phyloP scores from a whole-genome alignment of 2,888 invertebrate genomes.

The Agrotis segetum region DNA sequence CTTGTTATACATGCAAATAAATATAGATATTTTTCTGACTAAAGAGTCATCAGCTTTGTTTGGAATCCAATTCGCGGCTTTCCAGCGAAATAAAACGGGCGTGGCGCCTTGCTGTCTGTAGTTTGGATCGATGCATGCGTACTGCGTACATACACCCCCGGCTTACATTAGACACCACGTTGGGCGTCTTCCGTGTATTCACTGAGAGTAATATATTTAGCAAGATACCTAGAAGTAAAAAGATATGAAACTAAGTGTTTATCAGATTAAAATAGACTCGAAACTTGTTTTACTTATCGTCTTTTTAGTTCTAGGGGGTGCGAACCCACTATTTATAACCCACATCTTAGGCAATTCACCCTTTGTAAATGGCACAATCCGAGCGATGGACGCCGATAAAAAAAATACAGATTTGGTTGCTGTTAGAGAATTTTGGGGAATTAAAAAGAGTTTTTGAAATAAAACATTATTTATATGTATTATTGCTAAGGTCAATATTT shows the following conservation, averaged over 20 bases:
- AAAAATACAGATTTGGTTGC: not conserved
- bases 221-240: no score
- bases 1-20: not conserved
- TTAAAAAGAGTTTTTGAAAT: constrained; percentile 67
- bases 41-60: constrained; percentile 22
- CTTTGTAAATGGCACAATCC: constrained; percentile 45
- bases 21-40: not conserved
- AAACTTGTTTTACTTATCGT: constrained; percentile 1
- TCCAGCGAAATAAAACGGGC: constrained; percentile 47
- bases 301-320: constrained; percentile 6
- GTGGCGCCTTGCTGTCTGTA: constrained; percentile 59
- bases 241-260: not conserved
- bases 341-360: constrained; percentile 28
- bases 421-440: not conserved
- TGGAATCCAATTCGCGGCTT: constrained; percentile 20
- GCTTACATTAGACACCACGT: constrained; percentile 24
- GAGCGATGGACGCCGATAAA: constrained; percentile 21
- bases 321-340: constrained; percentile 11
- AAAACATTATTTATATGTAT: constrained; percentile 85
- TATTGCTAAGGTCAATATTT: constrained; percentile 92
- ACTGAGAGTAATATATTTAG: not conserved
- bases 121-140: constrained; percentile 57
- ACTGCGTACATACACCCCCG: constrained; percentile 46
- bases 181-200: constrained; percentile 8
- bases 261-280: not conserved